Percentiles rank a stretch among this genome's conserved stretches.
Conservation (phyloP, 2,797 vertebrate genomes). For the Melanotaenia trifasciata region DNA sequence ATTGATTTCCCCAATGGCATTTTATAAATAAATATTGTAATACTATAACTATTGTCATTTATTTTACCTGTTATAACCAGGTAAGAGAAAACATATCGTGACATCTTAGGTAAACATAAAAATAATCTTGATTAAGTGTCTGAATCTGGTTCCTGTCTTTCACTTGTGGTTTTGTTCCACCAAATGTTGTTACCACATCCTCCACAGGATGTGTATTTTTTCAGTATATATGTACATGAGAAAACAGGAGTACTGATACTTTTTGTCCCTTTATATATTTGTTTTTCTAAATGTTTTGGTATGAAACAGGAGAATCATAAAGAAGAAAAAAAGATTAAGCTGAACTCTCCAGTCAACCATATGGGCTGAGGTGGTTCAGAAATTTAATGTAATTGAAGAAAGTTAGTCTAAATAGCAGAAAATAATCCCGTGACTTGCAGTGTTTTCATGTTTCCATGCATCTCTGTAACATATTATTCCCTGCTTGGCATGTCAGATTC, state of each 20-base stretch:
- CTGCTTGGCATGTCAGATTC: background rate
- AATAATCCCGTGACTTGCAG: background rate
- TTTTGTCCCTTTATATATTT: background rate
- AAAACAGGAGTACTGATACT: background rate
- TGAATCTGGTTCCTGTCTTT: slow-evolving; percentile 52
- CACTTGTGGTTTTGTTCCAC: slow-evolving; percentile 61
- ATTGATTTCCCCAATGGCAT: too few relatives aligned
- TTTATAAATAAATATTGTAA: background rate
- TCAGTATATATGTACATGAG: background rate
- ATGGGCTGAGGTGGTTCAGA: background rate
- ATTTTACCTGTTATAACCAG: background rate
- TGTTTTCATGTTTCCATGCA: background rate
- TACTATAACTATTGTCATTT: background rate
- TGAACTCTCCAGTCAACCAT: too few relatives aligned
- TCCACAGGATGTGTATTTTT: slow-evolving; percentile 38
- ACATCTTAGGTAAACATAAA: background rate
- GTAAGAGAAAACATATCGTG: background rate
- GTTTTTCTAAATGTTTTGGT: background rate
- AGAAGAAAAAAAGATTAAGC: background rate
- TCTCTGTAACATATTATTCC: background rate
- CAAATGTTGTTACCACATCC: slow-evolving; percentile 63
- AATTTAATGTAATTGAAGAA: background rate
- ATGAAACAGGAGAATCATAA: background rate
- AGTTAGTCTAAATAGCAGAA: background rate
- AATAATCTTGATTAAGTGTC: background rate